phyloP scores from a whole-genome alignment of 2,113 vertebrate species.

The Pipra filicauda region DNA sequence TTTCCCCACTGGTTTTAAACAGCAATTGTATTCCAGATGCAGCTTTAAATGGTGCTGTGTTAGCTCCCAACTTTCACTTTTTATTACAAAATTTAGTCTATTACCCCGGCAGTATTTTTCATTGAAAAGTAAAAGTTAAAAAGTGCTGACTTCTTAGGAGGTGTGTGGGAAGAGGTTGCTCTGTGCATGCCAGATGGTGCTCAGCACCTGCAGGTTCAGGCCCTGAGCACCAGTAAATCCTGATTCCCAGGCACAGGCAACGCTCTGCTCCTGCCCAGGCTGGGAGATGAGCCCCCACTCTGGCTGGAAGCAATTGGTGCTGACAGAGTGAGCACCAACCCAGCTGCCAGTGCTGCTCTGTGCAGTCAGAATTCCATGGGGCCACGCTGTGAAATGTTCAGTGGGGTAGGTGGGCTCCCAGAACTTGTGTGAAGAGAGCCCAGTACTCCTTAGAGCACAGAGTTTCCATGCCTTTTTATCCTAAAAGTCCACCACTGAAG shows the following conservation, averaged over 20 bases:
- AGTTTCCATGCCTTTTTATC: background rate
- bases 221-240: background rate
- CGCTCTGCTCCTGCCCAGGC: background rate
- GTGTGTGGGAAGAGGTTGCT: background rate
- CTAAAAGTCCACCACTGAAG: background rate
- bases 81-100: slow-evolving; percentile 62
- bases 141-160: slow-evolving; percentile 26
- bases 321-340: background rate
- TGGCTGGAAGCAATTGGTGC: background rate
- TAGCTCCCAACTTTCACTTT: slow-evolving; percentile 57
- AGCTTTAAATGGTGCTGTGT: slow-evolving; percentile 51
- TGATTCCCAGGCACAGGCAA: background rate
- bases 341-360: background rate
- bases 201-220: slow-evolving; percentile 10
- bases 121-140: slow-evolving; percentile 40
- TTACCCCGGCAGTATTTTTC: slow-evolving; percentile 30
- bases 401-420: background rate
- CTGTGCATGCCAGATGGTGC: background rate
- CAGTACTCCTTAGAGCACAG: accelerated
- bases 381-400: background rate
- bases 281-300: background rate
- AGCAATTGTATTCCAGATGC: slow-evolving; percentile 62
- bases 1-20: slow-evolving; percentile 67
- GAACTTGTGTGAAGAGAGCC: background rate
- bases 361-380: background rate